Base-by-base conservation (phyloP, 2,797 vertebrate species). In the Sebastes nivosus region DNA sequence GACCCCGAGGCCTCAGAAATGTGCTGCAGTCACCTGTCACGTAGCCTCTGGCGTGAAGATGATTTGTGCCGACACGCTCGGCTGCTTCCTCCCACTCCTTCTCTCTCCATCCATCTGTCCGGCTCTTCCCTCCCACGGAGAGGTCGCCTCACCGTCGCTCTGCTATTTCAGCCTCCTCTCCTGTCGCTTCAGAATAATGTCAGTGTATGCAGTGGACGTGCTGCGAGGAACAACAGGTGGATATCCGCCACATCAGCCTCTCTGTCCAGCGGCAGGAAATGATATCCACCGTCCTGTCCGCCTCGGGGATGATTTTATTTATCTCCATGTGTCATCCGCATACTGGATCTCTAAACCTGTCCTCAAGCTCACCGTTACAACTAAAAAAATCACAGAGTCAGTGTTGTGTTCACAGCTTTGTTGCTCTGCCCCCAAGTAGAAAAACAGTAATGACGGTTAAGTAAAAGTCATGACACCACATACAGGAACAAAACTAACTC, bases 41-140 rank as follows among this genome's bases (percentile, higher is more conserved):
- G 30, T 65, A 30, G 55, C 69, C 63, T 30, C n/a, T 25, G 66
- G 77, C 14, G 14, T 52, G 63, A 11, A 38, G 66, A 65, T 87
- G 84, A 89, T 88, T 90, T 88, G 77, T 80, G 68, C 50, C 14
- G 74, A 72, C 72, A 11, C 2, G 61, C 81, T 84, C 4, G 16
- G 63, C 66, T 57, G 68, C 75, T 59, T 72, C 22, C 69, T 36
- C 78, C 63, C 32, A 14, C 74, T 32, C 67, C 59, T 50, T 32
- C 29, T 18, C 25, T 8, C 12, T 13, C 12, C 14, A 25, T 61
- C 77, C 68, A 13, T 77, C 82, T 61, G 65, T 59, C 61, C 61
- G 1, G 36, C 24, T 70, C 50, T 29, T 9, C 18, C 55, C 46
- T 72, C 67, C 73, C 63, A 11, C 76, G 4, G 68, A 52, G 80